Percentiles rank a stretch among this genome's conserved stretches.
These are phyloP conservation scores for Cuculus canorus DNA, from an alignment of 2,797 vertebrate genomes.

Conservation along the genomic window DNA sequence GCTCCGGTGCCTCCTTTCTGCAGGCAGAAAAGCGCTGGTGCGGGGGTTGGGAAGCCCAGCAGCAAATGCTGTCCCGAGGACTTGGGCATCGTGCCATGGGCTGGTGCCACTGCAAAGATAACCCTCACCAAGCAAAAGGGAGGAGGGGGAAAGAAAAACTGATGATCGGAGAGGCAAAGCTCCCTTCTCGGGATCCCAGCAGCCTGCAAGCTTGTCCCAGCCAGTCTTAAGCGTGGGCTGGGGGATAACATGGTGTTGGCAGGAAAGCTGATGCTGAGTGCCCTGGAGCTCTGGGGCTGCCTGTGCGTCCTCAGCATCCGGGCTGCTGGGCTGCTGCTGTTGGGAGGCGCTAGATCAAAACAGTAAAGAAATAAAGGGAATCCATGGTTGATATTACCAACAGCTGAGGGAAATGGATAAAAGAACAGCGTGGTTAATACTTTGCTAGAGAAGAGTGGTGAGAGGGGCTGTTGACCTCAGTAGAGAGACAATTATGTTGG, in stretches of 20 bases:
- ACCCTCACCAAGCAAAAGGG: too few relatives aligned
- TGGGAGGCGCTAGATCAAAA: background rate
- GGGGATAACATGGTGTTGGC: accelerated
- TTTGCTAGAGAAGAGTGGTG: background rate
- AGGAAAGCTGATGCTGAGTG: background rate
- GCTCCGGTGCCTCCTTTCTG: too few relatives aligned
- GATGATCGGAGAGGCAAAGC: too few relatives aligned
- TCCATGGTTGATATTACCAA: background rate
- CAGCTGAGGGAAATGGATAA: background rate
- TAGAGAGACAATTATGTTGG: background rate
- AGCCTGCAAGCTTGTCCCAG: background rate
- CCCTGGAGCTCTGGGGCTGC: background rate
- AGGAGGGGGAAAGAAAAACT: too few relatives aligned
- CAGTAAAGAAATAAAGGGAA: background rate
- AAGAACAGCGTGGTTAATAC: too few relatives aligned
- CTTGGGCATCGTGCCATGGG: too few relatives aligned
- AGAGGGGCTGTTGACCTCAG: background rate
- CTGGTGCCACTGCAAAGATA: too few relatives aligned
- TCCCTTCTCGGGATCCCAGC: background rate
- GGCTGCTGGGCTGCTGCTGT: background rate
- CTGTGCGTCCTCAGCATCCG: background rate
- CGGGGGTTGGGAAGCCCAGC: too few relatives aligned
- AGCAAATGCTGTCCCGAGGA: too few relatives aligned
- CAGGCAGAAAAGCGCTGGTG: too few relatives aligned
- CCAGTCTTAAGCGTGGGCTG: too few relatives aligned